A percentile compares a stretch with the other conserved stretches of the same genome.
Conservation (phyloP, 2,113 vertebrate genomes). For the Nerophis lumbriciformis region DNA sequence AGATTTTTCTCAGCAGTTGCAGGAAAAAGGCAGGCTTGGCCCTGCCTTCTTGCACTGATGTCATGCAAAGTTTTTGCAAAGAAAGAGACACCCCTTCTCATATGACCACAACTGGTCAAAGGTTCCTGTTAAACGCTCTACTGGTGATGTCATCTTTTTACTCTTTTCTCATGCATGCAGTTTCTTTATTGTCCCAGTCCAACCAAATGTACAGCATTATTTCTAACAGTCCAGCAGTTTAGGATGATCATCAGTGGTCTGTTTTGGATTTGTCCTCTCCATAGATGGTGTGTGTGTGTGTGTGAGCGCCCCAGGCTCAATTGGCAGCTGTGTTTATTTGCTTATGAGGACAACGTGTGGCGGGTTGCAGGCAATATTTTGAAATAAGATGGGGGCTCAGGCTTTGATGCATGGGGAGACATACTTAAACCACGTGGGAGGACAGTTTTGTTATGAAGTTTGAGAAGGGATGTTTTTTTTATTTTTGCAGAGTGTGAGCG, state of each 20-base stretch:
- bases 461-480: slow-evolving; percentile 23
- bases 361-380: slow-evolving; percentile 50
- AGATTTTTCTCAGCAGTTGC: slow-evolving; percentile 33
- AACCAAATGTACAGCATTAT: slow-evolving; percentile 26
- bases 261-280: slow-evolving; percentile 27
- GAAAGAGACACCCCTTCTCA: slow-evolving; percentile 30
- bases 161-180: neutral
- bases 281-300: slow-evolving; percentile 12
- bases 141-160: slow-evolving; percentile 13
- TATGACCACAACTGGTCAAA: slow-evolving; percentile 24
- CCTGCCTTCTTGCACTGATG: slow-evolving; percentile 57
- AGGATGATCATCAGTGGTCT: slow-evolving; percentile 20
- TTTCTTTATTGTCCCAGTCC: neutral
- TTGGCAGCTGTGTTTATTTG: slow-evolving; percentile 66
- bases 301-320: slow-evolving; percentile 19
- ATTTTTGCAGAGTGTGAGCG: neutral
- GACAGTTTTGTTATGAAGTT: slow-evolving; percentile 32
- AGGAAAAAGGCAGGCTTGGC: slow-evolving; percentile 27
- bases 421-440: slow-evolving; percentile 42
- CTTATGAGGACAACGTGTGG: slow-evolving; percentile 52
- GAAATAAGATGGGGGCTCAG: slow-evolving; percentile 35
- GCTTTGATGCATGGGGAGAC: slow-evolving; percentile 48
- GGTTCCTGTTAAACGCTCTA: neutral
- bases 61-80: slow-evolving; percentile 25
- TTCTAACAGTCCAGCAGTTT: slow-evolving; percentile 30